phyloP scores from a whole-genome alignment of 1,140 invertebrate species.

The Heliconius melpomene region DNA sequence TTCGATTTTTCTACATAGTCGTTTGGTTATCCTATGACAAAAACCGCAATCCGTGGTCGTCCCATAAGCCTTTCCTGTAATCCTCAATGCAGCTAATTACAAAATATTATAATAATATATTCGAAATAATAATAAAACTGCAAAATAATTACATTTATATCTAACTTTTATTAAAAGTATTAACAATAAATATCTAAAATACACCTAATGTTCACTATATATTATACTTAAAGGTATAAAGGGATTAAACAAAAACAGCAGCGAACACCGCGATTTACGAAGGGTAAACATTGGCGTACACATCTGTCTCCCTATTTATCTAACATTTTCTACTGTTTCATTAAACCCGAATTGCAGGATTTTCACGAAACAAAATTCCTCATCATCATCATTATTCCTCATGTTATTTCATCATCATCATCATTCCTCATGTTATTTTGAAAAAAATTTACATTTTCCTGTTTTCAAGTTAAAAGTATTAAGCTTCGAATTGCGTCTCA shows the following conservation, averaged over 20 bases:
- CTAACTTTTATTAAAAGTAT: too few relatives aligned
- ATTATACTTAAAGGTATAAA: neutral
- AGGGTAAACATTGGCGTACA: conserved; percentile 51
- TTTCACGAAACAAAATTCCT: conserved; percentile 60
- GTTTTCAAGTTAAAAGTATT: conserved; percentile 41
- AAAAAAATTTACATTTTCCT: conserved; percentile 50
- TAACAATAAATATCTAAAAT: neutral
- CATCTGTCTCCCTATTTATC: conserved; percentile 51
- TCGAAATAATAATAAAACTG: neutral
- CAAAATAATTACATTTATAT: neutral
- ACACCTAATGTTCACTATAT: neutral
- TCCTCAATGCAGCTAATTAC: too few relatives aligned
- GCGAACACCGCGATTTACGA: conserved; percentile 58
- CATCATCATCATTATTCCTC: too few relatives aligned
- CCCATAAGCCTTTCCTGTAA: too few relatives aligned
- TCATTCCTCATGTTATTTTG: conserved; percentile 56
- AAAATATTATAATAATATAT: too few relatives aligned
- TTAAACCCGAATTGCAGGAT: conserved; percentile 46
- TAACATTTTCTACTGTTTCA: conserved; percentile 47
- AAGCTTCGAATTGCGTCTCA: conserved; percentile 46
- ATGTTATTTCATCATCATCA: too few relatives aligned
- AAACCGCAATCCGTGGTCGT: too few relatives aligned
- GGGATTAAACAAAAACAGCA: conserved; percentile 64
- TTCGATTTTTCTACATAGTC: too few relatives aligned
- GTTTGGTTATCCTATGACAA: too few relatives aligned